Evolutionary conservation across 2,797 vertebrate species (phyloP).

Genomic region (Scolopax rusticola): DNA sequence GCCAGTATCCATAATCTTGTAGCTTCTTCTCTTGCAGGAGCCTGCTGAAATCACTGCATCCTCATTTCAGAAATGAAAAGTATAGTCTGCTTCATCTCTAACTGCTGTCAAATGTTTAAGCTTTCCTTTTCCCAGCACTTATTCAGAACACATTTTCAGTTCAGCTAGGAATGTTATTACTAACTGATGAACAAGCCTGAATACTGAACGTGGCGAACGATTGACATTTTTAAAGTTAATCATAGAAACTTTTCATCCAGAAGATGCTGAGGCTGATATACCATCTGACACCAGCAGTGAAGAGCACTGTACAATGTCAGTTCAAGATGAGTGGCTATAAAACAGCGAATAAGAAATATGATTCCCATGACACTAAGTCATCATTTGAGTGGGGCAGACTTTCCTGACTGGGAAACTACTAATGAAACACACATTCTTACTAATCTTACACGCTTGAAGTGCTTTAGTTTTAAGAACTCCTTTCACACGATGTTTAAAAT

Average conservation of each 20-base stretch:
- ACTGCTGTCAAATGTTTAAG: slow-evolving; percentile 36
- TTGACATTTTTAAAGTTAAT: slow-evolving; percentile 61
- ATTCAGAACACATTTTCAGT: slow-evolving; percentile 26
- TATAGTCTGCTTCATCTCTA: slow-evolving; percentile 28
- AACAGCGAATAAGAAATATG: background rate
- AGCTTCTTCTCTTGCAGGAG: background rate
- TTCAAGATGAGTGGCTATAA: slow-evolving; percentile 33
- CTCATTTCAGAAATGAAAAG: slow-evolving; percentile 35
- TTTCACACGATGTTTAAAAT: background rate
- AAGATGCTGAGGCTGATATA: slow-evolving; percentile 43
- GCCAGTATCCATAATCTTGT: slow-evolving; percentile 13
- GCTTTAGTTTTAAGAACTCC: background rate
- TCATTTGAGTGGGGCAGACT: background rate
- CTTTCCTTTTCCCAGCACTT: slow-evolving; percentile 6
- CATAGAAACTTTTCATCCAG: slow-evolving; percentile 52
- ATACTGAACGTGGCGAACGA: background rate
- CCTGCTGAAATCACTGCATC: slow-evolving; percentile 3
- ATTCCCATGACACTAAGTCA: background rate
- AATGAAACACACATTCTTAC: background rate
- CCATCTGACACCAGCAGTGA: slow-evolving; percentile 1
- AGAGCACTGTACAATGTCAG: background rate
- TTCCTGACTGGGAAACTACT: background rate
- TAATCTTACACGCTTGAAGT: background rate
- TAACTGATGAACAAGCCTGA: slow-evolving; percentile 66
- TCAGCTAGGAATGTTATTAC: slow-evolving; percentile 36